phyloP scores from a whole-genome alignment of 2,113 vertebrate species.

The Aviceda subcristata region DNA sequence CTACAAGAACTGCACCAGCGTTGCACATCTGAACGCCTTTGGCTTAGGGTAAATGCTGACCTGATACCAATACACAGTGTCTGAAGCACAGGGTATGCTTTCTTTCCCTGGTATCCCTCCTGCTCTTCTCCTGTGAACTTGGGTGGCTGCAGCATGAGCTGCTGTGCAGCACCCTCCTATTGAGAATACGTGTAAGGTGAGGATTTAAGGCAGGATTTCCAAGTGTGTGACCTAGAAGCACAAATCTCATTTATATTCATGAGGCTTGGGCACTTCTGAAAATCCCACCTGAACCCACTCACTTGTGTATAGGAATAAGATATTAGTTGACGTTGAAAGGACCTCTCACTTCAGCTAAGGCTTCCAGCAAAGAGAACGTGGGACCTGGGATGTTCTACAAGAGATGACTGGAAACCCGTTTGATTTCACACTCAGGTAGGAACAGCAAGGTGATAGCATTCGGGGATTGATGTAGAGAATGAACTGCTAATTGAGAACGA shows the following conservation, averaged over 20 bases:
- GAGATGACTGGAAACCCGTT: neutral
- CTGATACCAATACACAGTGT: fast-evolving
- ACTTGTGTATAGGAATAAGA: neutral
- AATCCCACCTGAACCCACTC: neutral
- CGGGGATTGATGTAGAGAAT: no score
- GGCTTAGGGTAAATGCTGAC: neutral
- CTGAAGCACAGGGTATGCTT: neutral
- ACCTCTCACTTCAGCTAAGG: neutral
- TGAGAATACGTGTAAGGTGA: neutral
- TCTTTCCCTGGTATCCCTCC: neutral
- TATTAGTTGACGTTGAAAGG: neutral
- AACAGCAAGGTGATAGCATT: neutral
- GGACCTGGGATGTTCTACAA: neutral
- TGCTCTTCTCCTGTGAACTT: neutral
- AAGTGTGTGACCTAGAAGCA: neutral
- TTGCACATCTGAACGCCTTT: neutral
- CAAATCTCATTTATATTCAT: neutral
- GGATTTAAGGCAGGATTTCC: neutral
- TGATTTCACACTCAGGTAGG: neutral
- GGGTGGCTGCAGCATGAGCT: neutral
- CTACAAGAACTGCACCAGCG: neutral
- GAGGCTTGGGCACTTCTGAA: neutral
- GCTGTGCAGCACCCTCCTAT: neutral
- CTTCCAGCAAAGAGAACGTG: neutral
- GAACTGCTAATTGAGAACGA: no score